These are phyloP conservation scores for Labroides dimidiatus DNA, from an alignment of 2,797 vertebrate species.

Conservation along the genomic window DNA sequence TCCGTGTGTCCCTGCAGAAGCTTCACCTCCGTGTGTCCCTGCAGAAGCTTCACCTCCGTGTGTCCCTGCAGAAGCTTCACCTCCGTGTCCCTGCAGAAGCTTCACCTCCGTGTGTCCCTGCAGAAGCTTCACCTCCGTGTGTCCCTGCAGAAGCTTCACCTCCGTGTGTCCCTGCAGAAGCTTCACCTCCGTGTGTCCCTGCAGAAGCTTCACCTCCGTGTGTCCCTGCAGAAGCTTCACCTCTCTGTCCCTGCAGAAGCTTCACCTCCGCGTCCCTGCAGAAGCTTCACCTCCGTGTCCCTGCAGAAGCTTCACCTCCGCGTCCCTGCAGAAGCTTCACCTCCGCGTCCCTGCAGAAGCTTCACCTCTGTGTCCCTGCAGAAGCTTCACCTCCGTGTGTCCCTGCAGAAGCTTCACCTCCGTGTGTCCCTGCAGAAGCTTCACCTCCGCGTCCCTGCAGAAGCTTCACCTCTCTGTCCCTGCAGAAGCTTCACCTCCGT, in stretches of 20 bases:
- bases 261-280: too few species aligned
- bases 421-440: conserved; percentile 34
- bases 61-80: conserved; percentile 30
- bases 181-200: conserved; percentile 25
- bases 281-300: conserved; percentile 30
- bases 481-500: conserved; percentile 30
- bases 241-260: conserved; percentile 38
- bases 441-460: conserved; percentile 28
- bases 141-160: conserved; percentile 46
- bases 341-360: conserved; percentile 38
- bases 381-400: conserved; percentile 31
- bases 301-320: too few species aligned
- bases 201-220: too few species aligned
- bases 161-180: conserved; percentile 30
- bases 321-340: conserved; percentile 30
- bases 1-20: conserved; percentile 30
- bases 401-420: too few species aligned
- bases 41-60: too few species aligned
- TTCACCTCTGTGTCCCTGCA: too few species aligned
- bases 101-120: too few species aligned
- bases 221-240: conserved; percentile 30
- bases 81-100: conserved; percentile 38
- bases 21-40: conserved; percentile 25
- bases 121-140: conserved; percentile 32
- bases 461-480: too few species aligned